Conservation (phyloP, 1,140 invertebrate genomes). For the Saccostrea echinata region DNA sequence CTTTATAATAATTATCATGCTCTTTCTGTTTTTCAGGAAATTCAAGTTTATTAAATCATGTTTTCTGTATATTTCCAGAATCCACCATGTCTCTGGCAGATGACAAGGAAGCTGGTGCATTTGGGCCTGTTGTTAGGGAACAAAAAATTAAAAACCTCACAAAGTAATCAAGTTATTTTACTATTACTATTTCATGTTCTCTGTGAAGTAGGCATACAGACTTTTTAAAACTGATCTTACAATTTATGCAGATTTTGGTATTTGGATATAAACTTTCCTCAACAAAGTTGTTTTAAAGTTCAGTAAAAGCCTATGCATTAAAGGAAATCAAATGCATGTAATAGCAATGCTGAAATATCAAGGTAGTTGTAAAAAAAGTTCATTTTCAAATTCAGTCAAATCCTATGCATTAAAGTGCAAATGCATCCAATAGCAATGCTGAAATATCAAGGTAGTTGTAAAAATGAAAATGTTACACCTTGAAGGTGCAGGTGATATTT, state of each 20-base stretch:
- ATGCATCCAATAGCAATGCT: neutral
- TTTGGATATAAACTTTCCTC: neutral
- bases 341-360: neutral
- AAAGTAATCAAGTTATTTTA: constrained; percentile 67
- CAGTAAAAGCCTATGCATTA: neutral
- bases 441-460: neutral
- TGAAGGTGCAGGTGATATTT: neutral
- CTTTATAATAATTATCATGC: no score
- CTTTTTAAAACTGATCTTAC: neutral
- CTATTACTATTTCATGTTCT: no score
- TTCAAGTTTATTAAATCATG: no score
- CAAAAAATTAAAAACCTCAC: constrained; percentile 77
- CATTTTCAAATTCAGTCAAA: neutral
- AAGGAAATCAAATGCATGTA: neutral
- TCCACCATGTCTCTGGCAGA: constrained; percentile 72
- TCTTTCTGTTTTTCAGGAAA: no score
- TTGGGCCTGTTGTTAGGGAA: constrained; percentile 75
- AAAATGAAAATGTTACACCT: neutral
- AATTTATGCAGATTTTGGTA: neutral
- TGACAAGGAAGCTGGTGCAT: constrained; percentile 76
- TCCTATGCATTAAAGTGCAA: neutral
- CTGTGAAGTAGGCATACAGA: neutral
- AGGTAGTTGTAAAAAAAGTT: neutral
- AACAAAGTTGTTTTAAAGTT: neutral
- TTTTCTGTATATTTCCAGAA: constrained; percentile 59